Base-by-base conservation (phyloP, 2,888 invertebrate species). In the Watsonalla binaria region DNA sequence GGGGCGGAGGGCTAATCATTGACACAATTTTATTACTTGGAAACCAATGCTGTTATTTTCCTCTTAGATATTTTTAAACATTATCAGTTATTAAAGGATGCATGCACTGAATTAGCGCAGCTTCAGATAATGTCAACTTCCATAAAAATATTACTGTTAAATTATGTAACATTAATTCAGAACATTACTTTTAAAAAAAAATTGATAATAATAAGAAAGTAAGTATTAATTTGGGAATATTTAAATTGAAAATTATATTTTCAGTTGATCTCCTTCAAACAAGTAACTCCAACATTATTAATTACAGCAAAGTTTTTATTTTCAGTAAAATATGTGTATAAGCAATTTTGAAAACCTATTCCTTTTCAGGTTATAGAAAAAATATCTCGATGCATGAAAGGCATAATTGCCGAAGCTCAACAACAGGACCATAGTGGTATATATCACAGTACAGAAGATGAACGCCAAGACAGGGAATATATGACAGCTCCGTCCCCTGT, bases 321-420 rank as follows among this genome's bases (percentile, higher is more conserved):
- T 24, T 24, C 4, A 24, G 24, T 24, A 24, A 4, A 2, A 24
- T 24, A 24, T 4, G 4, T 24, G 24, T 4, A 1, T 4, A 24
- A 24, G 24, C 24, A 24, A 24, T 24, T 24, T 24, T 4, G 11
- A 45, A 45, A 46, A 51, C 34, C 52, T 8, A 14, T 52, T 54
- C 37, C 45, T 56, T 60, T 58, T 13, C 53, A 86, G 86, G 86
- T 86, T 5, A 82, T 83, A 37, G 85, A 86, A 58, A 87, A 85
- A 65, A 60, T 86, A 8, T 70, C 62, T 11, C 63, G 74, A 5
- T 74, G 68, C 50, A 73, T 82, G 74, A 77, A 69, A 53, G 63
- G 65, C 5, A 72, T 82, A 34, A 76, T 81, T 24, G 33, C 54
- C 5, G 75, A 80, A 56, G 63, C 74, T 54, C 54, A 62, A 57